phyloP scores from a whole-genome alignment of 2,113 vertebrate genomes.

The Actinemys pallida region DNA sequence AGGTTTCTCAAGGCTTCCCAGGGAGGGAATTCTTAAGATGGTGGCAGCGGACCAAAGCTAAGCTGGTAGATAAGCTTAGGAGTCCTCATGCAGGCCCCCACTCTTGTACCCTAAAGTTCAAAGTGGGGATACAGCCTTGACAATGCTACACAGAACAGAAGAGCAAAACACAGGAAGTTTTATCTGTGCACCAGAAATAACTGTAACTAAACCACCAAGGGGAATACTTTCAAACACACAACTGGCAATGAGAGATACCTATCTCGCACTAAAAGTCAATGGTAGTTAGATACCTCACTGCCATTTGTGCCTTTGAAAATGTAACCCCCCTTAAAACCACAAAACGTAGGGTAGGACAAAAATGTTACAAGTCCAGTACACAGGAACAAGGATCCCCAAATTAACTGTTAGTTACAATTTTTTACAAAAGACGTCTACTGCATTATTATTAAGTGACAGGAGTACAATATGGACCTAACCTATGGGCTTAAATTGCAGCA shows the following conservation, averaged over 20 bases:
- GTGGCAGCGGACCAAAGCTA: no score
- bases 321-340: neutral
- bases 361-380: neutral
- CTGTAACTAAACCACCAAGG: neutral
- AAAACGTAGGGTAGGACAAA: neutral
- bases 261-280: neutral
- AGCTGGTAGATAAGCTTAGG: no score
- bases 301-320: neutral
- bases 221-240: neutral
- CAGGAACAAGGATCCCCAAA: slow-evolving; percentile 11
- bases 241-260: neutral
- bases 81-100: no score
- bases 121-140: no score
- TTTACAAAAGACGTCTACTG: slow-evolving; percentile 5
- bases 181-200: neutral
- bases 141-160: neutral
- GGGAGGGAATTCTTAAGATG: no score
- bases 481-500: neutral
- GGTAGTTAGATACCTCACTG: neutral
- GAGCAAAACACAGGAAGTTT: neutral
- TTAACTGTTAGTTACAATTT: slow-evolving; percentile 6
- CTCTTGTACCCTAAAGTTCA: no score
- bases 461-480: slow-evolving; percentile 7
- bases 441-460: neutral
- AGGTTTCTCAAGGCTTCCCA: no score